These are phyloP conservation scores for Oryzias curvinotus DNA, from an alignment of 2,113 vertebrate species.

Conservation along the genomic window DNA sequence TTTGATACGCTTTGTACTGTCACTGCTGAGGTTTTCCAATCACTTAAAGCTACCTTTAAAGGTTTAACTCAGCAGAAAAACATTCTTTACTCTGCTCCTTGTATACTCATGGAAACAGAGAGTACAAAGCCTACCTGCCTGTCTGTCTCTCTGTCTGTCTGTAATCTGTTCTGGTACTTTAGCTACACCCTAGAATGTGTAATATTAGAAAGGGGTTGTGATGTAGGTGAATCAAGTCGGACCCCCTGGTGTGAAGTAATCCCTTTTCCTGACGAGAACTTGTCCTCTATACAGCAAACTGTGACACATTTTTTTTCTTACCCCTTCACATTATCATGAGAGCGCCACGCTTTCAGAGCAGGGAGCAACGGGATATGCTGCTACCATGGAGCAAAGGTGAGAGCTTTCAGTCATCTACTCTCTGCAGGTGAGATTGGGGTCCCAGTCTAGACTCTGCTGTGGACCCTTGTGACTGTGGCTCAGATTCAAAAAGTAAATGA, in stretches of 20 bases:
- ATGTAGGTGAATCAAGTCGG: constrained; percentile 11
- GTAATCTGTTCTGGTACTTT: no score
- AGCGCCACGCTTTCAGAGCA: constrained; percentile 24
- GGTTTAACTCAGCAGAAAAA: no score
- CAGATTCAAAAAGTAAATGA: constrained; percentile 29
- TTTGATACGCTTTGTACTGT: no score
- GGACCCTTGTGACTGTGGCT: constrained; percentile 21
- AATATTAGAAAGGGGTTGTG: constrained; percentile 6
- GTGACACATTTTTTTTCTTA: constrained; percentile 31
- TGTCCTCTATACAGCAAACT: constrained; percentile 41
- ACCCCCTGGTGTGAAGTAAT: constrained; percentile 46
- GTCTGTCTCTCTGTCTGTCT: no score
- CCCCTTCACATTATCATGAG: constrained; percentile 45
- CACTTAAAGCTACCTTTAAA: no score
- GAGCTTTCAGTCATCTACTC: constrained; percentile 45
- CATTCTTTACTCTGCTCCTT: no score
- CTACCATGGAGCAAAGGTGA: constrained; percentile 54
- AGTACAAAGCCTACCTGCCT: no score
- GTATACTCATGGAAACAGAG: no score
- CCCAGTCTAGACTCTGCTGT: constrained; percentile 31
- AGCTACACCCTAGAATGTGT: constrained; percentile 4
- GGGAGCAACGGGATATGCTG: constrained; percentile 32
- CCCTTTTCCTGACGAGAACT: constrained; percentile 33
- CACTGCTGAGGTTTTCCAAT: no score
- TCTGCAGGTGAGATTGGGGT: constrained; percentile 58